These are phyloP conservation scores for Phyllotreta cruciferae DNA, from an alignment of 2,888 invertebrate species.

Conservation along the genomic window DNA sequence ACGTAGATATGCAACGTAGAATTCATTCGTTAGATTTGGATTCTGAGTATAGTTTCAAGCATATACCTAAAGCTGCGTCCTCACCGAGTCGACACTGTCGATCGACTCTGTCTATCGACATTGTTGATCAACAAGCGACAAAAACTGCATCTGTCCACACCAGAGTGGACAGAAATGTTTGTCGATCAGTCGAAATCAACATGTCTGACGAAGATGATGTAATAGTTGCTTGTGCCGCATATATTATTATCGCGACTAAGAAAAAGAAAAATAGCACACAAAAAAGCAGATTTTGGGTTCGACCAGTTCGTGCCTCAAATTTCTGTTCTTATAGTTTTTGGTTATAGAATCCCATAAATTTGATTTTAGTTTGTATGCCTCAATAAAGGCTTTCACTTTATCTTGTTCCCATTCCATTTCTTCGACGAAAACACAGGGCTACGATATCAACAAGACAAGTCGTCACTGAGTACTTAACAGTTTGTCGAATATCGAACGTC, in stretches of 20 bases:
- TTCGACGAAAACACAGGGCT: neutral
- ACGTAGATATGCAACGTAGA: no score
- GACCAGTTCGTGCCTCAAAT: neutral
- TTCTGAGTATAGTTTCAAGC: no score
- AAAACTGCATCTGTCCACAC: conserved; percentile 1
- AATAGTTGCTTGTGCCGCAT: neutral
- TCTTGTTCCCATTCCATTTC: neutral
- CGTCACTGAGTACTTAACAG: neutral
- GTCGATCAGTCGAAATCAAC: conserved; percentile 1
- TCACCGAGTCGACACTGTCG: no score
- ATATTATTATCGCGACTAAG: neutral
- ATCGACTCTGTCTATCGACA: no score
- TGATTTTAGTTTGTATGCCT: conserved; percentile 3
- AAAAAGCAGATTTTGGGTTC: neutral
- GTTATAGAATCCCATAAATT: neutral
- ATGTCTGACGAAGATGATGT: neutral
- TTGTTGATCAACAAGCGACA: neutral
- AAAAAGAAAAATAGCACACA: neutral
- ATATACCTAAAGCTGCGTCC: no score
- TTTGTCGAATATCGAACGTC: conserved; percentile 5
- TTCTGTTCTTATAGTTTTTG: conserved; percentile 1
- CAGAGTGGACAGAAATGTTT: neutral
- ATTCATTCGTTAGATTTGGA: no score
- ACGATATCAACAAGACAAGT: neutral
- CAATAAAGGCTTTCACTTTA: neutral